Conservation (phyloP, 2,113 vertebrate genomes). For the Zosterops borbonicus region DNA sequence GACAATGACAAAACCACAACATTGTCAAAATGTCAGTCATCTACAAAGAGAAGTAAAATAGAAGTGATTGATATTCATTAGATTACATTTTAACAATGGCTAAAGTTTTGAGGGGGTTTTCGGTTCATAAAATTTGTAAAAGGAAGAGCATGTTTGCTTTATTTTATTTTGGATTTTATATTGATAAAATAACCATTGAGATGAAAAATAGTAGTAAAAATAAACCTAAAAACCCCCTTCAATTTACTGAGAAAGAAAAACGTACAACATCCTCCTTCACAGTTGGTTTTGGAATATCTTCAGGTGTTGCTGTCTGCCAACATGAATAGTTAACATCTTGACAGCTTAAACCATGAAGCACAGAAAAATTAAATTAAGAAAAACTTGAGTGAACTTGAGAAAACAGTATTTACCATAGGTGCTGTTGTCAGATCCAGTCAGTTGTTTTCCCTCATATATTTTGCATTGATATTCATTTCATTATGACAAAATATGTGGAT, state of each 20-base stretch:
- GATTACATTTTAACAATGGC: background rate
- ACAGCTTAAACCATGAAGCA: background rate
- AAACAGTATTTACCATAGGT: background rate
- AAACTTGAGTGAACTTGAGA: background rate
- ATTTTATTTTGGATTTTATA: background rate
- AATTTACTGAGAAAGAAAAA: background rate
- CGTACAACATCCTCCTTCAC: background rate
- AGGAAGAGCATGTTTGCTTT: background rate
- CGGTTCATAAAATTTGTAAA: background rate
- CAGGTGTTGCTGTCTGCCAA: background rate
- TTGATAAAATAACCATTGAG: background rate
- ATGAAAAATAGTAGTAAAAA: background rate
- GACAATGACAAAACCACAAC: background rate
- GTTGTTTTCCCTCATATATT: background rate
- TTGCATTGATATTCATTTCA: background rate
- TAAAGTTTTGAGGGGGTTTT: background rate
- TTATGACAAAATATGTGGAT: background rate
- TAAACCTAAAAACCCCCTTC: fast-evolving
- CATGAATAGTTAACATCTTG: background rate
- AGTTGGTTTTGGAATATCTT: background rate
- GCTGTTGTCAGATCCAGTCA: background rate
- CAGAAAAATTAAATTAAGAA: background rate
- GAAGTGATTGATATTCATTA: background rate
- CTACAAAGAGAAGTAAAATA: background rate
- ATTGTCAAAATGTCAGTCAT: background rate